Base-by-base conservation (phyloP, 1,140 invertebrate species). In the Neelides sp. region DNA sequence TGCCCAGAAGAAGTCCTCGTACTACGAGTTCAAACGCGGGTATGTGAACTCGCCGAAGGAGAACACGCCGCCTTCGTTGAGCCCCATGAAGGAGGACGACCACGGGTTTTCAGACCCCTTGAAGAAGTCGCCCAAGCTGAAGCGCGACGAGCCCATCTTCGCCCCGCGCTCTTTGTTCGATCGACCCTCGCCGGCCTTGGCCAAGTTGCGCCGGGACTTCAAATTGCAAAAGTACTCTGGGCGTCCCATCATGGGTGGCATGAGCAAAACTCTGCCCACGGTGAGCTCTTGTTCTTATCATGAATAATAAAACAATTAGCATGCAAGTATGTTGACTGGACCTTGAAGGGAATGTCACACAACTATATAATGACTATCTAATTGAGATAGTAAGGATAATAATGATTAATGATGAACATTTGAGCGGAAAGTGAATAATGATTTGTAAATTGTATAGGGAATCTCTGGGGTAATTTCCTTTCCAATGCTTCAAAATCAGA, bases 101-200 rank as follows among this genome's bases (percentile, higher is more conserved):
- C 3, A 15, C 19, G 15, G 32, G 12, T 17, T 7, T 7, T 12
- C 37, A 12, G 7, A 7, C 26, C 32, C 45, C n/a, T 20, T 20
- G 13, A 54, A 55, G 48, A 57, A 52, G 51, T 47, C 71, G 54
- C 69, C 71, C 35, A 80, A 75, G 57, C 65, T 70, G 20, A 75
- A 77, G 50, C 81, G 85, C 61, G 86, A 90, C 60, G 78, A 82
- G 52, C 77, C 78, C 20, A 73, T 82, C 26, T 77, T 77, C 58
- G 81, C 85, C 4, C 88, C 88, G 3, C 70, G 83, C 20, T 91
- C 87, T 0, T 65, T 93, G 0, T 94, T 94, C 67, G 87, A 94
- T 68, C 72, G 84, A n/a, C 83, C 85, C 3, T 76, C 82, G 0
- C 76, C 84, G 0, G 78, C 81, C 15, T 60, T 88, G 36, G 69